Base-by-base conservation (phyloP, 2,113 vertebrate species). In the Prinia subflava region DNA sequence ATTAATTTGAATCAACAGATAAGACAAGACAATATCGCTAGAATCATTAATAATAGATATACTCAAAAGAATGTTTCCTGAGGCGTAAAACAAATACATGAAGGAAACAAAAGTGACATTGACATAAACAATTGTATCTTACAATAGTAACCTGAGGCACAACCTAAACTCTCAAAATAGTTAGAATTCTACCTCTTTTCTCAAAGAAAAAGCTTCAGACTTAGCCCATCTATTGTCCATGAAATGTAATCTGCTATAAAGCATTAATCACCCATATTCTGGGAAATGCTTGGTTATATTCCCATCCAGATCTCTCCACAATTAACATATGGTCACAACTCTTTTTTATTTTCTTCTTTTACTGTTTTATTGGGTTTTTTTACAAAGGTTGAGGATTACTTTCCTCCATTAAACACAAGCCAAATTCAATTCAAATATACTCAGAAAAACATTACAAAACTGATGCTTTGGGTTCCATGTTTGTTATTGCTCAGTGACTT, bases 71-170 rank as follows among this genome's bases (percentile, higher is more conserved):
- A 53, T 44, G 16, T 92, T 80, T 81, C 79, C 59, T 69, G 55
- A 56, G 74, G 83, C 22, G 0, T 75, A 91, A 92, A 90, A 80
- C n/a, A 83, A 92, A 93, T 53, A 30, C 53, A 67, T n/a, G 57
- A 91, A 73, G 74, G 63, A 94, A 85, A 83, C 69, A 63, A 91
- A 95, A 92, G 59, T 94, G 87, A 85, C 92, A 87, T 94, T 94
- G 92, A 89, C 95, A 88, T 91, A 92, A 96, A 90, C 56, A 90
- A 69, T 64, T 71, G 17, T 70, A 63, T 85, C 47, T 91, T 95
- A 41, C 85, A 68, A 47, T 53, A 57, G 70, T 92, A 89, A 93
- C 95, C 82, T 80, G 53, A 92, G 79, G 80, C 92, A 91, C 74
- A 94, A 75, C 55, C 52, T 80, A 83, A 95, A 50, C 21, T 69